These are phyloP conservation scores for Oopsacas minuta DNA, from an alignment of 37 sponge, comb jelly and placozoan species.

Conservation along the genomic window DNA sequence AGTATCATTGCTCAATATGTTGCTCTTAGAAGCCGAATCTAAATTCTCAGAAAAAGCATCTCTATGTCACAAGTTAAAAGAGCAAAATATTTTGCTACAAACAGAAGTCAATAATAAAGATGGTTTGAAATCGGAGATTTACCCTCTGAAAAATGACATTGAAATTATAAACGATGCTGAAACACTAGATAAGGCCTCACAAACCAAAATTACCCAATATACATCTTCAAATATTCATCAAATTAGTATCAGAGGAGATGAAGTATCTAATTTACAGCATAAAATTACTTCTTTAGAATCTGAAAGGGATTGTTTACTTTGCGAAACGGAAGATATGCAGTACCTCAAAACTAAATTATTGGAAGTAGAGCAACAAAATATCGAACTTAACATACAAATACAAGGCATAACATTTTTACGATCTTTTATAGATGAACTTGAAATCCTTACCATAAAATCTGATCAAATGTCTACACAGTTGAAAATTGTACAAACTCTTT, in stretches of 20 bases:
- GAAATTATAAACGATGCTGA: background rate
- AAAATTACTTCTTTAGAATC: background rate
- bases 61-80: background rate
- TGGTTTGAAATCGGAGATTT: background rate
- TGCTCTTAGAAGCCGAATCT: background rate
- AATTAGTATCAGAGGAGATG: background rate
- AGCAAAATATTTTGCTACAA: background rate
- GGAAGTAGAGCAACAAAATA: background rate
- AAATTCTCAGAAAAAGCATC: background rate
- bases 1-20: background rate
- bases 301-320: background rate
- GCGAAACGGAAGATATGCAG: background rate
- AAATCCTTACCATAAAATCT: background rate
- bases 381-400: background rate
- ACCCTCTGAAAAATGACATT: background rate
- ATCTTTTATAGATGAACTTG: background rate
- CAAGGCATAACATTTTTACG: background rate
- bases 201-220: background rate
- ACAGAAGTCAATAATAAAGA: background rate
- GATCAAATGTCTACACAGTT: background rate
- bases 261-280: background rate
- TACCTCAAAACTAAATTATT: background rate
- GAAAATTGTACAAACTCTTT: background rate
- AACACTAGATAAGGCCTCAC: background rate
- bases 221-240: background rate